These are phyloP conservation scores for Paedocypris micromegethes DNA, from an alignment of 2,797 vertebrate genomes.

Conservation along the genomic window DNA sequence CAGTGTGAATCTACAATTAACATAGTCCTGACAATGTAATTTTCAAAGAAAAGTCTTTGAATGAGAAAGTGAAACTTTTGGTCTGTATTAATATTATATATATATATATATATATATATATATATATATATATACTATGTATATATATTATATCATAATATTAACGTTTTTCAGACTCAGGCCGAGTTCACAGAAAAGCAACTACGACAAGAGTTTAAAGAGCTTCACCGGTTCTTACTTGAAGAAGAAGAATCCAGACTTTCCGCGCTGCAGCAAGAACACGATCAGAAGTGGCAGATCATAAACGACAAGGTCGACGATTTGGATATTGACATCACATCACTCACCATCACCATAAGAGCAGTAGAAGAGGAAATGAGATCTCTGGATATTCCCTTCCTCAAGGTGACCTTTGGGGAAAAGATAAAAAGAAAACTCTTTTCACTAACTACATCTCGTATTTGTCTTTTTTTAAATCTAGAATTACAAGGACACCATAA, in stretches of 20 bases:
- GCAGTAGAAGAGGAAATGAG: constrained; percentile 68
- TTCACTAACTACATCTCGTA: not conserved
- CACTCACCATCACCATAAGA: constrained; percentile 64
- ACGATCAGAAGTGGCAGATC: constrained; percentile 60
- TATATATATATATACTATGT: no score
- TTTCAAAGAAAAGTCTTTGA: no score
- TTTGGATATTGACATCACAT: constrained; percentile 58
- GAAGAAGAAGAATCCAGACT: constrained; percentile 67
- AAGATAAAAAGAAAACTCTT: not conserved
- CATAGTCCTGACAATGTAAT: no score
- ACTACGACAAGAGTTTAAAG: constrained; percentile 69
- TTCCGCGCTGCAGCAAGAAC: constrained; percentile 60
- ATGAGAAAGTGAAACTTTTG: no score
- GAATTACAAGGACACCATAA: constrained; percentile 75
- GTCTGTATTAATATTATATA: no score
- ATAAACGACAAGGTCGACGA: constrained; percentile 62
- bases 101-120: no score
- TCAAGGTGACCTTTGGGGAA: constrained; percentile 57
- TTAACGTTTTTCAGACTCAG: constrained; percentile 60
- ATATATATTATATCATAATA: not conserved
- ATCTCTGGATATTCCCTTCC: constrained; percentile 62
- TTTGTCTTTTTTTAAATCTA: constrained; percentile 50
- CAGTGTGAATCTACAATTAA: no score
- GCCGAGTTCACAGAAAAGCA: constrained; percentile 62
- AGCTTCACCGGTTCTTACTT: constrained; percentile 63